Percentiles rank a stretch among this genome's conserved stretches.
Evolutionary conservation across 2,797 vertebrate genomes (phyloP).

Genomic region (Glyptemys insculpta): DNA sequence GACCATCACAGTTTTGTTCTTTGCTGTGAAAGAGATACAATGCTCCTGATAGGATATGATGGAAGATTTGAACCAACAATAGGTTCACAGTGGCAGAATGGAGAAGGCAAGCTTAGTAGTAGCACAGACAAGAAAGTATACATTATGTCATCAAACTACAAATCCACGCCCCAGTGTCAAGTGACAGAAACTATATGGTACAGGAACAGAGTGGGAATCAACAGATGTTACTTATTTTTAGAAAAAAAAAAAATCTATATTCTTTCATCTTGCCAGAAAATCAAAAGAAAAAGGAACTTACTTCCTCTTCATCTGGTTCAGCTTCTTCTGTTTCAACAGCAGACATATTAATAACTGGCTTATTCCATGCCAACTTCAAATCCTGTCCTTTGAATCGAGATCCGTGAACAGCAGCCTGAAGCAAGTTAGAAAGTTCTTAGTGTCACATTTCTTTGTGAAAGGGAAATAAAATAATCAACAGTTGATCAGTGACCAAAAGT

Average conservation of each 20-base stretch:
- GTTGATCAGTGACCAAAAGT: neutral
- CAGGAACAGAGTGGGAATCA: neutral
- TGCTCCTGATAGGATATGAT: neutral
- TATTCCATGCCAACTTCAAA: conserved; percentile 94
- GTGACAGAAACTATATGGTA: neutral
- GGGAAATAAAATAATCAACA: neutral
- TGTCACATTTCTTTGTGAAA: neutral
- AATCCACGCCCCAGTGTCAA: neutral
- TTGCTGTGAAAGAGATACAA: neutral
- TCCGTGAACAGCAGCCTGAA: conserved; percentile 94
- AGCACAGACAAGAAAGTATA: neutral
- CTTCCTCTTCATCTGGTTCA: conserved; percentile 96
- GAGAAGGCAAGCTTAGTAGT: neutral
- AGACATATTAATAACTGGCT: conserved; percentile 85
- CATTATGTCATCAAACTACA: neutral
- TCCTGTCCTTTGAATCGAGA: conserved; percentile 92
- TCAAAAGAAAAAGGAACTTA: conserved; percentile 74
- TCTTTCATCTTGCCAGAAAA: neutral
- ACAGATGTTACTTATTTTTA: neutral
- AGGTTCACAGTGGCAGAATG: neutral
- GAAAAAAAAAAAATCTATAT: neutral
- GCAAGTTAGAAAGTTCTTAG: conserved; percentile 51
- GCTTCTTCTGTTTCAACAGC: conserved; percentile 88
- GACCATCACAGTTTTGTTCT: neutral
- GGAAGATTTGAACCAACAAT: neutral